Evolutionary conservation across 1,140 invertebrate genomes (phyloP), one percentile per base, ranked within the genome.

Genomic region (Pseudoatta argentina): DNA sequence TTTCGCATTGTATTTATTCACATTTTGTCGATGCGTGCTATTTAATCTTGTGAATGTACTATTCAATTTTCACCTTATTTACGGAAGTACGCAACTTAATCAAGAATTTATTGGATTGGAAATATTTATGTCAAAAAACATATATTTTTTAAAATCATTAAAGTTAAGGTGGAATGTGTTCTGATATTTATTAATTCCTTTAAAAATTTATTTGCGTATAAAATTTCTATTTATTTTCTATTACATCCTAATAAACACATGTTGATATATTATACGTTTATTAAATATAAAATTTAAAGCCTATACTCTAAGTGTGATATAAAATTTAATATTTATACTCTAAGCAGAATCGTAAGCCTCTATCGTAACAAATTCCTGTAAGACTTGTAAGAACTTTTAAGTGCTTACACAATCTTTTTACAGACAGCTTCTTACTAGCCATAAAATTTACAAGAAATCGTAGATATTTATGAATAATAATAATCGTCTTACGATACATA

Each of bases 1-100:
- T 85, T 85, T 63, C 27, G 39, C 55, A 10, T 83, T 27, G 21
- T 14, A 48, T 51, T 69, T 55, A n/a, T 55, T 53, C 71, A 69
- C 51, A 57, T 73, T 72, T 51, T 18, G 27, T 44, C 24, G 55
- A 73, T 24, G 64, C 24, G 69, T 83, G 18, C 55, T 83, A 75
- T 73, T 83, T 61, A 61, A 51, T 44, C 0, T n/a, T 61, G 3
- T 39, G 44, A 34, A 67, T 69, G 63, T 55, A 16, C 48, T 14
- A 55, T 57, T 39, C 64, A 69, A n/a, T 79, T 34, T 69, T 81
- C 48, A 69, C 21, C 3, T 81, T 18, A 14, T 14, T 34, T 44
- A 24, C 16, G 30, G 30, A 67, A 69, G 21, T 21, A 30, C 14
- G 63, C 1, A 24, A 55, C 18, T 18, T 21, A 48, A 48, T 51